A percentile compares a stretch with the other conserved stretches of the same genome.
Conservation (phyloP, 2,113 vertebrate species). For the Thalassoma bifasciatum region DNA sequence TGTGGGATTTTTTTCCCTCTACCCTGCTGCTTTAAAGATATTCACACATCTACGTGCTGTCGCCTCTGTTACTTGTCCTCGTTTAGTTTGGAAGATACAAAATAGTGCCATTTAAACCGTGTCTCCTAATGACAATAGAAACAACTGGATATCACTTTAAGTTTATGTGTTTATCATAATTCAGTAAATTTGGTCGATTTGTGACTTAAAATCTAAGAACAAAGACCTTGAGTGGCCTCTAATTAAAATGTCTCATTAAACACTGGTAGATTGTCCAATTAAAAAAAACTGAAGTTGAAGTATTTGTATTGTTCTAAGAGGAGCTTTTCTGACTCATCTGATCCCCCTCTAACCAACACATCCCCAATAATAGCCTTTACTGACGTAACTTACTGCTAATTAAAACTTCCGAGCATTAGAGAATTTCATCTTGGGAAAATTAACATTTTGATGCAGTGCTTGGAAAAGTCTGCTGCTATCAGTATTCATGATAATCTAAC, state of each 20-base stretch:
- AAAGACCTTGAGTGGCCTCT: neutral
- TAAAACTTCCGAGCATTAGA: slow-evolving; percentile 40
- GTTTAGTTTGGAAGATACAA: neutral
- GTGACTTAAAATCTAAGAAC: slow-evolving; percentile 6
- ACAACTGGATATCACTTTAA: too few relatives aligned
- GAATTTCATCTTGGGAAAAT: slow-evolving; percentile 45
- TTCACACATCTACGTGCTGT: neutral
- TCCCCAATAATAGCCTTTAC: slow-evolving; percentile 1
- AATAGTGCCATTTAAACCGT: neutral
- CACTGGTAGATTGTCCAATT: neutral
- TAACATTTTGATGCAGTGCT: slow-evolving; percentile 42
- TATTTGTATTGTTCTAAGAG: neutral
- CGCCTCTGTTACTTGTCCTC: slow-evolving; percentile 16
- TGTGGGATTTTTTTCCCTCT: neutral
- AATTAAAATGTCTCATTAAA: neutral
- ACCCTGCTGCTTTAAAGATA: slow-evolving; percentile 12
- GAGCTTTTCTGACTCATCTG: slow-evolving; percentile 8
- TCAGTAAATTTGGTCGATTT: neutral
- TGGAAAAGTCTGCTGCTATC: slow-evolving; percentile 37
- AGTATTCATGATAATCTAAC: slow-evolving; percentile 36
- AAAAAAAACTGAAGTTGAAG: neutral
- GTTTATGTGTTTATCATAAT: neutral
- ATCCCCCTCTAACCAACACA: neutral
- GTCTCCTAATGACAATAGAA: too few relatives aligned
- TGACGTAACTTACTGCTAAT: slow-evolving; percentile 32